These are phyloP conservation scores for Campylomormyrus tamandua DNA, from an alignment of 2,113 vertebrate species.

Conservation along the genomic window DNA sequence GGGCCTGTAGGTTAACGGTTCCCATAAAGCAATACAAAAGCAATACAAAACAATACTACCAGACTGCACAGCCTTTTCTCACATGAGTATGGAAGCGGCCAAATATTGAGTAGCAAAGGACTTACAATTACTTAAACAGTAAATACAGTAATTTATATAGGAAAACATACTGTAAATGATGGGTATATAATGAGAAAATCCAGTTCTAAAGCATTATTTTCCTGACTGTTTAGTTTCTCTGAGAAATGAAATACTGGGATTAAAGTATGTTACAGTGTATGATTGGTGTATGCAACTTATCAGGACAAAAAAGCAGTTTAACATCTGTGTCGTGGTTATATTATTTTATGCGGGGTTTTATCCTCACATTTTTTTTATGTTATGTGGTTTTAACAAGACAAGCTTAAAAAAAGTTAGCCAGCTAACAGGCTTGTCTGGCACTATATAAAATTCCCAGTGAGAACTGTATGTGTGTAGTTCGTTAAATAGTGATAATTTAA, in stretches of 20 bases:
- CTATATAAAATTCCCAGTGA: background rate
- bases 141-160: background rate
- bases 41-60: background rate
- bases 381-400: background rate
- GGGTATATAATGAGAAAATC: background rate
- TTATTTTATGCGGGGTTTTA: background rate
- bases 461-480: background rate
- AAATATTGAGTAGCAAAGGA: background rate
- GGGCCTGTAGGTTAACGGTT: background rate
- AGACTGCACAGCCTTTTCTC: background rate
- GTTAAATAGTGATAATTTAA: background rate
- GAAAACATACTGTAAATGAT: background rate
- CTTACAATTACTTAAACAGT: background rate
- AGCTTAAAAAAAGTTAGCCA: background rate
- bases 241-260: background rate
- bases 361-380: background rate
- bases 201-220: background rate
- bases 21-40: background rate
- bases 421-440: background rate
- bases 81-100: background rate
- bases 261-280: background rate
- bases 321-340: background rate
- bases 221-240: background rate
- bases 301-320: background rate
- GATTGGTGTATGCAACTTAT: background rate